Percentiles rank a stretch among this genome's conserved stretches.
Evolutionary conservation across 2,113 vertebrate genomes (phyloP).

Genomic region (Tetrax tetrax): DNA sequence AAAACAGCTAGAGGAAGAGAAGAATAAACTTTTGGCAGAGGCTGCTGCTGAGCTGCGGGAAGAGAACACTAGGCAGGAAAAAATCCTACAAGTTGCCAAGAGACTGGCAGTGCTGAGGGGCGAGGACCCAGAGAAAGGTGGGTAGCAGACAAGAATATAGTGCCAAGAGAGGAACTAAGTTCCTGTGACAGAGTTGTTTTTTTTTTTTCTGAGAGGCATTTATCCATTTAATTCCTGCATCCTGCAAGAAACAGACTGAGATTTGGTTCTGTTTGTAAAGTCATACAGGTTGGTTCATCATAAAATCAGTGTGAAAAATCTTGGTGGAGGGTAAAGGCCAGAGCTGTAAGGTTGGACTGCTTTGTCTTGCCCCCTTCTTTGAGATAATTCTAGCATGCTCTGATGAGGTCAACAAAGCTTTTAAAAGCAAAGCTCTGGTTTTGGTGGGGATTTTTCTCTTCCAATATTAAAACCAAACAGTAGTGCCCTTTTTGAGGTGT

Average conservation of each 20-base stretch:
- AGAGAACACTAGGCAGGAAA: conserved; percentile 83
- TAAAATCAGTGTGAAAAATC: neutral
- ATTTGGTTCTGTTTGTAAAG: neutral
- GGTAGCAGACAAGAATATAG: neutral
- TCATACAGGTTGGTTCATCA: neutral
- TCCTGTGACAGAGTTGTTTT: neutral
- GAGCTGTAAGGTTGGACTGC: neutral
- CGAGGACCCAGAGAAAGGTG: conserved; percentile 88
- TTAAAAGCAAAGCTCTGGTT: neutral
- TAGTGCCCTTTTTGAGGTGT: neutral
- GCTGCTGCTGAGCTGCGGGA: conserved; percentile 83
- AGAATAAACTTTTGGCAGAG: conserved; percentile 83
- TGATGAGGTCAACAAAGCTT: neutral
- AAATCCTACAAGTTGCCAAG: conserved; percentile 85
- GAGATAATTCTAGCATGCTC: neutral
- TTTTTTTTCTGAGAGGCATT: neutral
- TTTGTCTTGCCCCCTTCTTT: neutral
- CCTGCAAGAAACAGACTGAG: neutral
- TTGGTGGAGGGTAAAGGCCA: neutral
- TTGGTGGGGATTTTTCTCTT: neutral
- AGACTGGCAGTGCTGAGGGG: conserved; percentile 87
- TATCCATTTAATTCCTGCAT: neutral
- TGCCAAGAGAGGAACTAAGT: neutral
- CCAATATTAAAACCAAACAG: neutral
- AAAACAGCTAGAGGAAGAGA: conserved; percentile 84